Conservation (phyloP, 2,797 vertebrate species). For the Myotis planiceps region DNA sequence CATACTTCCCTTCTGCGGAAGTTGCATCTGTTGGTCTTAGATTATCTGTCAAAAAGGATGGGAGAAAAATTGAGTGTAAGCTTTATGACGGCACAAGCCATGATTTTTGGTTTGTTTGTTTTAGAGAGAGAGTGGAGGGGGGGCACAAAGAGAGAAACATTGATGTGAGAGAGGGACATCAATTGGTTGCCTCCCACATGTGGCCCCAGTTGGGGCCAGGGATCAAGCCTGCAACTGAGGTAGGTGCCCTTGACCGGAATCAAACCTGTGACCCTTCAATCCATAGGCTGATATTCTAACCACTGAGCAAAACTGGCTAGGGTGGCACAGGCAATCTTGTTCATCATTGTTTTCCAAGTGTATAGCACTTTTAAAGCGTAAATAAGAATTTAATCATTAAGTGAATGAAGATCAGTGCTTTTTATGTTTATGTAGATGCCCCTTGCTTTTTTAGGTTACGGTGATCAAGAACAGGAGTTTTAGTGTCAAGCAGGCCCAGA, state of each 20-base stretch:
- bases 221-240: too few relatives aligned
- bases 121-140: too few relatives aligned
- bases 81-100: not conserved
- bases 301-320: too few relatives aligned
- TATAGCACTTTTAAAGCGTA: not conserved
- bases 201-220: too few relatives aligned
- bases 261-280: too few relatives aligned
- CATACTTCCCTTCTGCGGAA: not conserved
- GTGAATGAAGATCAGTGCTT: not conserved
- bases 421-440: not conserved
- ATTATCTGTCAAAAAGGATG: not conserved
- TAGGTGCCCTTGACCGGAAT: too few relatives aligned
- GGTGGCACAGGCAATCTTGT: not conserved
- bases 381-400: not conserved
- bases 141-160: too few relatives aligned
- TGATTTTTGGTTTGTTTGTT: too few relatives aligned
- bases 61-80: not conserved
- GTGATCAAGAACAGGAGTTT: not conserved
- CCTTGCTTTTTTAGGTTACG: not conserved
- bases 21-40: not conserved
- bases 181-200: too few relatives aligned
- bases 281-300: too few relatives aligned
- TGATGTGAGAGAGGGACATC: too few relatives aligned
- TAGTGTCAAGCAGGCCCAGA: not conserved
- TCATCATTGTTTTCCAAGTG: not conserved